Conservation (phyloP, 2,888 invertebrate genomes). For the Candidula unifasciata region DNA sequence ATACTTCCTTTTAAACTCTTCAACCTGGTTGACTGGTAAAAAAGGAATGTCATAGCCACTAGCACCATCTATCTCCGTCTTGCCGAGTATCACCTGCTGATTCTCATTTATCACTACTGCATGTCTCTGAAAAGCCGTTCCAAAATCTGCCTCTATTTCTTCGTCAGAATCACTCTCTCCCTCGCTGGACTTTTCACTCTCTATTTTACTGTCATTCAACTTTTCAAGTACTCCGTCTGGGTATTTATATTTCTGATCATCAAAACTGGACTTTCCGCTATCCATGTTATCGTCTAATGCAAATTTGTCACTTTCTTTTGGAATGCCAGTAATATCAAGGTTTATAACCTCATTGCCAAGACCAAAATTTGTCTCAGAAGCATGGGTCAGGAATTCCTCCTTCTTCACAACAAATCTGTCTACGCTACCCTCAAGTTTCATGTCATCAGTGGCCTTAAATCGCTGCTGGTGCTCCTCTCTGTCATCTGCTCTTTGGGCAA, state of each 20-base stretch:
- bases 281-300: constrained; percentile 6
- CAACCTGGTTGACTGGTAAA: constrained; percentile 42
- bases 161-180: constrained; percentile 47
- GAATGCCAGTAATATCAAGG: constrained; percentile 2
- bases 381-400: constrained; percentile 23
- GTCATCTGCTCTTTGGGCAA: constrained; percentile 58
- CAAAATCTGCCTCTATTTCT: constrained; percentile 11
- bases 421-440: constrained; percentile 38
- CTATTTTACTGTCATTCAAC: constrained; percentile 40
- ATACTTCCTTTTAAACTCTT: constrained; percentile 45
- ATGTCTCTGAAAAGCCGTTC: constrained; percentile 14
- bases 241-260: constrained; percentile 39
- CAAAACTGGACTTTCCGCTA: constrained; percentile 7
- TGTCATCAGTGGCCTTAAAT: constrained; percentile 4
- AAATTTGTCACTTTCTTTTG: constrained; percentile 44
- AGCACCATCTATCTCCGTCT: constrained; percentile 28
- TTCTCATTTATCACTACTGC: background rate
- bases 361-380: constrained; percentile 16
- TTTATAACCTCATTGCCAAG: constrained; percentile 40
- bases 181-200: constrained; percentile 46
- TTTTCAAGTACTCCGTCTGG: constrained; percentile 27
- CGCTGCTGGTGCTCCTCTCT: constrained; percentile 49
- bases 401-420: constrained; percentile 41
- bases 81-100: background rate
- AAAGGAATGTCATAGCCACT: constrained; percentile 45